These are phyloP conservation scores for Loxodonta africana DNA, from an alignment of 2,113 vertebrate genomes.

Conservation along the genomic window DNA sequence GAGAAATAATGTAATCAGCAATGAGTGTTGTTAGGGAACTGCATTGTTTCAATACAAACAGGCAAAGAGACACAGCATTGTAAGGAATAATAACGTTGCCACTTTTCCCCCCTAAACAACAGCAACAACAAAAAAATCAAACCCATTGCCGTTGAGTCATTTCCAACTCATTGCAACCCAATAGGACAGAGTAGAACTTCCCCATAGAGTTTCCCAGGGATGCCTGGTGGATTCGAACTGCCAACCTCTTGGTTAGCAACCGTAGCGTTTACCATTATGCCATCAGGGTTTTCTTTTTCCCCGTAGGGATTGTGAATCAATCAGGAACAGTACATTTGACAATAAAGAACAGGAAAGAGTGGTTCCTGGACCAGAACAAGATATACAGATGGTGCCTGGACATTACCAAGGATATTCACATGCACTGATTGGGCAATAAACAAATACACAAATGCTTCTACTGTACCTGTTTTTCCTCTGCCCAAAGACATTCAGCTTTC, in stretches of 20 bases:
- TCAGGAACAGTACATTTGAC: neutral
- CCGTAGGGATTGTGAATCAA: neutral
- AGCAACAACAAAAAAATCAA: too few species aligned
- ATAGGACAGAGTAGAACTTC: too few species aligned
- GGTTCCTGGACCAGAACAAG: neutral
- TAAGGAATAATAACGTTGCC: neutral
- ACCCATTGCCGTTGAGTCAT: too few species aligned
- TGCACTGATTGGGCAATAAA: neutral
- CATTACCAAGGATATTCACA: neutral
- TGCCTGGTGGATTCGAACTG: too few species aligned
- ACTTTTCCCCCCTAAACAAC: neutral
- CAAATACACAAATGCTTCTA: neutral
- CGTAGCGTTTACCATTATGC: too few species aligned
- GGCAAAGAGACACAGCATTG: neutral
- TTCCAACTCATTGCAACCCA: too few species aligned
- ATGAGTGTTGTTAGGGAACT: neutral
- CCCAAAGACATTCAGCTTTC: too few species aligned
- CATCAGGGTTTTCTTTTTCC: neutral
- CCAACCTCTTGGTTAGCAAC: too few species aligned
- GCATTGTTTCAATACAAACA: neutral
- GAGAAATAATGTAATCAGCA: neutral
- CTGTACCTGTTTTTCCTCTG: neutral
- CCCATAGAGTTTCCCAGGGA: too few species aligned
- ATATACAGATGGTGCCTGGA: neutral
- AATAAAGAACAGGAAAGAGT: neutral